Base-by-base conservation (phyloP, 1,140 invertebrate species). In the Phymorhynchus buccinoides region DNA sequence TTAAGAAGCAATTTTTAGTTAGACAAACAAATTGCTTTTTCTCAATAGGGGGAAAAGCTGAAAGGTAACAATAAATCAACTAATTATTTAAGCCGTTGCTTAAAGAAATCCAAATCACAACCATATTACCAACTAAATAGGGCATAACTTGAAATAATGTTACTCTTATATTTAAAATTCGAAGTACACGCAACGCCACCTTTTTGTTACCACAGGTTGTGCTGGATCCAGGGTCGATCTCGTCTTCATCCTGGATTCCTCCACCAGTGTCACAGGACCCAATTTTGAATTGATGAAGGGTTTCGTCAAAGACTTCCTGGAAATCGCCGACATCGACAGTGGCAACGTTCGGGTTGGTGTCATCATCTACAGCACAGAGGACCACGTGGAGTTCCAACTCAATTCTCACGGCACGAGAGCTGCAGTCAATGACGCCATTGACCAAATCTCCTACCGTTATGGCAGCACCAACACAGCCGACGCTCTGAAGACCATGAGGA, bases 381-480 rank as follows among this genome's bases (percentile, higher is more conserved):
- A 88, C 35, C 42, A 89, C 32, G 82, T 90, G 16, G 83, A 89
- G 79, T 91, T 91, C 82, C 87, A 91, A 30, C 83, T 91, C 18
- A 89, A 91, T 75, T 12, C 84, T 22, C 88, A 87, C 77, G 37
- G 3, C 16, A 89, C 80, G 9, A 88, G 87, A 75, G 52, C 68
- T 7, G 88, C 88, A 0, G 77, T 91, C 0, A 84, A 86, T 41
- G 78, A 80, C 32, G 90, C 91, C 41, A 89, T 91, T 52, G 87
- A 89, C 41, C 84, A 84, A 3, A 89, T 91, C 32, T 87, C 88
- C 16, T 91, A 90, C 66, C 85, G 83, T 27, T 88, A 88, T 71
- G 91, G 91, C 42, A 91, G 90, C 71, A 91, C 90, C 66, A 91
- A 91, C 84, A 91, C 89, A 18, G 89, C 89, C 16, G 91, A 88